Evolutionary conservation across 2,888 invertebrate genomes (phyloP), one percentile per base, ranked within the genome.

Genomic region (Adineta ricciae): DNA sequence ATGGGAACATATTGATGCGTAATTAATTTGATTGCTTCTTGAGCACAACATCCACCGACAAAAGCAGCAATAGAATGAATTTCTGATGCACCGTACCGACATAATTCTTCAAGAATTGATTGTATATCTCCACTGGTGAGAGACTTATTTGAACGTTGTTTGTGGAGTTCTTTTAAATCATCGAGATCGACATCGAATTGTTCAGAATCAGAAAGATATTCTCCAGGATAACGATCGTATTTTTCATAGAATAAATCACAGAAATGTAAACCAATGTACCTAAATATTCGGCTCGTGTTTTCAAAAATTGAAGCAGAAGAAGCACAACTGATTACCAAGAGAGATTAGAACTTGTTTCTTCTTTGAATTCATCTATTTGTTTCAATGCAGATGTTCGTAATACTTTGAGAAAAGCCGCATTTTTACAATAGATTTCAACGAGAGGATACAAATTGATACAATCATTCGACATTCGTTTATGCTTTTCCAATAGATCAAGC

Each of bases 1-100:
- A 99, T 93, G 56, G 98, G 98, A 89, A 96, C 95, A 91, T 96
- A 99, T 92, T 99, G 99, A 89, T 94, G 93, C 4, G 98, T 98
- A 85, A 97, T 93, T 86, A 99, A 92, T 92, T 99, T 99, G 87
- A 97, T 96, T 8, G 94, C 94, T 92, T 98, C 98, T 89, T 99
- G 98, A 14, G 97, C 97, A 46, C 95, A 94, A 89, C 96, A 94
- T 7, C 97, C 98, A 87, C 94, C 95, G 87, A 97, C 92, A 89
- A 95, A 95, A 11, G 98, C 94, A 21, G 97, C 96, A 21, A 98
- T 93, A 50, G 96, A 94, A 90, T 98, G 98, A 86, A 98, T 92
- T 91, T 99, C 97, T 19, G 95, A 93, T 19, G 96, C 97, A 21
- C 97, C 98, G 91, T 95, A 97, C 52, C 97, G 93, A 87, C 91